phyloP scores from a whole-genome alignment of 2,888 invertebrate species.

The Sesamia inferens region DNA sequence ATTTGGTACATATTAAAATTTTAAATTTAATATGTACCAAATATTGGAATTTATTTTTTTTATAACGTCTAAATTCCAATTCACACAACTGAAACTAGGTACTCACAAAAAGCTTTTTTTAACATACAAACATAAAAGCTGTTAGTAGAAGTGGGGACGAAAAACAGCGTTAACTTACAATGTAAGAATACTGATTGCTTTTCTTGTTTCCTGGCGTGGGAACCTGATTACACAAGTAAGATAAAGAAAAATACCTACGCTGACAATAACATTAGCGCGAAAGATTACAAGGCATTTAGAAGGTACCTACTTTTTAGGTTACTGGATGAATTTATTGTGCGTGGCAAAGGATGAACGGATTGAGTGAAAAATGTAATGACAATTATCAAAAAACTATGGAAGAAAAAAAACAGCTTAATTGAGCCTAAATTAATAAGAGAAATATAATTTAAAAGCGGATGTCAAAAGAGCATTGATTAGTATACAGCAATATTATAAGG shows the following conservation, averaged over 20 bases:
- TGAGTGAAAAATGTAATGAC: neutral
- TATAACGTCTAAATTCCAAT: neutral
- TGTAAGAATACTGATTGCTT: slow-evolving; percentile 57
- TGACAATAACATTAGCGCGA: slow-evolving; percentile 32
- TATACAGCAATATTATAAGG: neutral
- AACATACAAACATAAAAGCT: slow-evolving; percentile 2
- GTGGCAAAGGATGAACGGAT: neutral
- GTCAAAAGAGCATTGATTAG: neutral
- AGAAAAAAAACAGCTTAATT: neutral
- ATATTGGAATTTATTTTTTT: neutral
- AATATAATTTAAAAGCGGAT: neutral
- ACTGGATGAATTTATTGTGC: neutral
- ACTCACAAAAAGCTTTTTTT: slow-evolving; percentile 25
- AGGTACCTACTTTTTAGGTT: neutral
- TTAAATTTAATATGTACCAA: no score
- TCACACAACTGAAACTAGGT: slow-evolving; percentile 28
- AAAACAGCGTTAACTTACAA: slow-evolving; percentile 49
- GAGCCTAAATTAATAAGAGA: neutral
- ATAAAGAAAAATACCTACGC: slow-evolving; percentile 50
- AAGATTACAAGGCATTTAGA: slow-evolving; percentile 29
- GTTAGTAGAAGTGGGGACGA: slow-evolving; percentile 29
- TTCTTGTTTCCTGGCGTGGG: slow-evolving; percentile 58
- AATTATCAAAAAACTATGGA: neutral
- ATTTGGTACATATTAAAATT: neutral
- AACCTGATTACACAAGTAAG: slow-evolving; percentile 46